Evolutionary conservation across 2,797 vertebrate genomes (phyloP).

Genomic region (Sciurus carolinensis): DNA sequence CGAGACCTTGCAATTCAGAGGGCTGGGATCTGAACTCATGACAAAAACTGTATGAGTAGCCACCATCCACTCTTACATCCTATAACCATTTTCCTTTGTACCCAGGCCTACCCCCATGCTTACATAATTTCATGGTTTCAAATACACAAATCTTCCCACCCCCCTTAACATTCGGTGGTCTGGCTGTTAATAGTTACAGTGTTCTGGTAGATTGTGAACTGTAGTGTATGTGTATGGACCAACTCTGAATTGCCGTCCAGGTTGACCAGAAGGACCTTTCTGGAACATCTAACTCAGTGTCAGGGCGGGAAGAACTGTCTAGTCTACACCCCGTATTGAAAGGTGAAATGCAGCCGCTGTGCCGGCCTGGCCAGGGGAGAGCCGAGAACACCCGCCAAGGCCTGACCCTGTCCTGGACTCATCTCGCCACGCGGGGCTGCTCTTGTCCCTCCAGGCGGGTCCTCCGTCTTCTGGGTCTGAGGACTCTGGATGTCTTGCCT

Average conservation of each 20-base stretch:
- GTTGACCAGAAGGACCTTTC: background rate
- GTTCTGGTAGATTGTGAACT: background rate
- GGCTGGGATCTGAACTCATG: background rate
- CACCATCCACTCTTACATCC: background rate
- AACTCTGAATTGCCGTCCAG: background rate
- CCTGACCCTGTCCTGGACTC: too few species aligned
- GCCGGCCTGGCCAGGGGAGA: background rate
- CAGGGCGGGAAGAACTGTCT: background rate
- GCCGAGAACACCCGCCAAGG: background rate
- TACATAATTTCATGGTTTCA: background rate
- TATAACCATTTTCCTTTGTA: background rate
- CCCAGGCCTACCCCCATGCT: rapidly evolving
- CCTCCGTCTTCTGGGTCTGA: background rate
- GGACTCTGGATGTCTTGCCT: background rate
- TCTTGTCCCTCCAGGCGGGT: too few species aligned
- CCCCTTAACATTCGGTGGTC: background rate
- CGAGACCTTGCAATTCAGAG: background rate
- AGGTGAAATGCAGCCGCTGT: background rate
- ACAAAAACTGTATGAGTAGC: background rate
- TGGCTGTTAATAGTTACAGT: too few species aligned
- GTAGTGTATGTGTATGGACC: rapidly evolving
- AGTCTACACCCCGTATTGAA: too few species aligned
- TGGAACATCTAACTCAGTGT: rapidly evolving
- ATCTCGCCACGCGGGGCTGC: too few species aligned
- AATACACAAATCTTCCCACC: background rate